These are phyloP conservation scores for Peromyscus attwateri DNA, from an alignment of 2,797 vertebrate species.

Conservation along the genomic window DNA sequence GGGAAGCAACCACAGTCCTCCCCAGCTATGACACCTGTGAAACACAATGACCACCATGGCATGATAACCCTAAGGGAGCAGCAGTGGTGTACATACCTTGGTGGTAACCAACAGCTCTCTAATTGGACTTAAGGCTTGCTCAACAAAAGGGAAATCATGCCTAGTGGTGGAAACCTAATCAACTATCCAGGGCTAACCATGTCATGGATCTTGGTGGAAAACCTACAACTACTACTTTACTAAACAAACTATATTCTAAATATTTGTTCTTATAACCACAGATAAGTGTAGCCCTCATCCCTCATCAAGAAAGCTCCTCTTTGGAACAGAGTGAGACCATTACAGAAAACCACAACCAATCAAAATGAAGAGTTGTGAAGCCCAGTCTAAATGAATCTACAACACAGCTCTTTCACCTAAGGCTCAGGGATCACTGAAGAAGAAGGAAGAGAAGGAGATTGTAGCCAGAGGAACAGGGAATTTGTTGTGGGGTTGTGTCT, in stretches of 20 bases:
- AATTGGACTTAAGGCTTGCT: neutral
- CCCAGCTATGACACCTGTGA: neutral
- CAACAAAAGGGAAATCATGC: neutral
- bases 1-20: neutral
- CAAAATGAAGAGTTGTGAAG: neutral
- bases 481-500: neutral
- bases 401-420: neutral
- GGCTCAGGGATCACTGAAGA: neutral
- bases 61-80: too few species aligned
- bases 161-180: neutral
- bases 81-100: neutral
- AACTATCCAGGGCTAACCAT: neutral
- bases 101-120: neutral
- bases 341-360: neutral
- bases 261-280: neutral
- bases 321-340: neutral
- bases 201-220: neutral
- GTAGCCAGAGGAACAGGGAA: neutral
- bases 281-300: neutral
- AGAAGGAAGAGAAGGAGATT: neutral
- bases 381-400: neutral
- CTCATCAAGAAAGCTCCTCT: neutral
- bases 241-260: neutral
- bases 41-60: neutral
- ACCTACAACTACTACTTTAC: neutral